Conservation (phyloP, 2,797 vertebrate genomes). For the Peromyscus aztecus region DNA sequence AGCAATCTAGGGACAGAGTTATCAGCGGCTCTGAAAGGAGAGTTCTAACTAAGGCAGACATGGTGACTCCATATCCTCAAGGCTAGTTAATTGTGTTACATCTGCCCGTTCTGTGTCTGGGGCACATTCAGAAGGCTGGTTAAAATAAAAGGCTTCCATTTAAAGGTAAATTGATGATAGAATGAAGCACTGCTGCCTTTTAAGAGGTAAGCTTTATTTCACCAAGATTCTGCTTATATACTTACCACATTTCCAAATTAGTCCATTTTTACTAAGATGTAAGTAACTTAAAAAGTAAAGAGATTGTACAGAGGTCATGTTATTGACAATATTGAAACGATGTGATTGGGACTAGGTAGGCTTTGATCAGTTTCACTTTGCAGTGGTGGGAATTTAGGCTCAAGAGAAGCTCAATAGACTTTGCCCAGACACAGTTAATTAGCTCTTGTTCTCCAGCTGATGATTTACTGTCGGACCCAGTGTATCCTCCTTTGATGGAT, state of each 20-base stretch:
- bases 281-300: not conserved
- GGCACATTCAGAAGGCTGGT: not conserved
- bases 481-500: not conserved
- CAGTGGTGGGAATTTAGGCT: not conserved
- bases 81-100: not conserved
- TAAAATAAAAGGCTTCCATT: not conserved
- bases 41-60: not conserved
- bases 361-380: not conserved
- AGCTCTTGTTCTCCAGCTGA: not conserved
- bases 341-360: not conserved
- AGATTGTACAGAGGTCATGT: not conserved
- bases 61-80: not conserved
- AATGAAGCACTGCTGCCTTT: not conserved
- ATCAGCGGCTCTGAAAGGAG: not conserved
- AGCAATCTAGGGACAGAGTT: not conserved
- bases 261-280: not conserved
- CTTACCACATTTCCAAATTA: not conserved
- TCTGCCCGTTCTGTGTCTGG: not conserved
- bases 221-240: constrained; percentile 26
- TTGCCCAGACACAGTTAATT: not conserved
- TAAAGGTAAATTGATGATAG: not conserved
- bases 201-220: not conserved
- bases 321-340: not conserved
- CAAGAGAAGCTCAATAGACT: not conserved
- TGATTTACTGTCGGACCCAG: not conserved